Conservation (phyloP, 1,140 invertebrate species). For the Pentalonia nigronervosa region DNA sequence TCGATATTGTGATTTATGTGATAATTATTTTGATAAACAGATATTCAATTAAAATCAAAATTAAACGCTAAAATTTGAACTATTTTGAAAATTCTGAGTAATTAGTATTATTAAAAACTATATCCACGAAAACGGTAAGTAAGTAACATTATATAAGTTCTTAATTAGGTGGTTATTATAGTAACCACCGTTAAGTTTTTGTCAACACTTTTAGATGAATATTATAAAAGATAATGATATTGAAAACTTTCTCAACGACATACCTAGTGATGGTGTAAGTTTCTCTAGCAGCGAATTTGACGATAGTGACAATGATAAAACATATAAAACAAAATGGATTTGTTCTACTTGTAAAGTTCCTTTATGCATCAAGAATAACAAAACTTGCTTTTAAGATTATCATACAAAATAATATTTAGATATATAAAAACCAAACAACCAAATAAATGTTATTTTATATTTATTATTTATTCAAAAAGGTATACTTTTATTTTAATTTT, state of each 20-base stretch:
- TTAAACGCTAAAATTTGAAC: neutral
- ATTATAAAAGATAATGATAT: too few species aligned
- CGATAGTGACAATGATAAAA: too few species aligned
- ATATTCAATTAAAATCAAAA: neutral
- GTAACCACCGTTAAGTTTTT: too few species aligned
- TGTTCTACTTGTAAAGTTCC: conserved; percentile 35
- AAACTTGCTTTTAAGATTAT: conserved; percentile 5
- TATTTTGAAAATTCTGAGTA: neutral
- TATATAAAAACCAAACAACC: too few species aligned
- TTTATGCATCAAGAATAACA: conserved; percentile 29
- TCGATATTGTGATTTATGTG: neutral
- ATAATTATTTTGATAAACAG: neutral
- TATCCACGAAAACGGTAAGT: neutral
- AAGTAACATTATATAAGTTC: neutral
- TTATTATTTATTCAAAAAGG: too few species aligned
- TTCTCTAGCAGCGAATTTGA: too few species aligned
- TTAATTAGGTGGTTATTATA: neutral
- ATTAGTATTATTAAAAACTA: neutral
- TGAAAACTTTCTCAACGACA: too few species aligned
- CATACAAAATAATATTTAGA: neutral
- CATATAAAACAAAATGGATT: neutral
- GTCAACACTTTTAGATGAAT: too few species aligned
- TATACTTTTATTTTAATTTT: too few species aligned
- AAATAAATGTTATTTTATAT: too few species aligned
- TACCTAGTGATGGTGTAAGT: too few species aligned